Base-by-base conservation (phyloP, 2,113 vertebrate species). In the Brachyhypopomus occidentalis region DNA sequence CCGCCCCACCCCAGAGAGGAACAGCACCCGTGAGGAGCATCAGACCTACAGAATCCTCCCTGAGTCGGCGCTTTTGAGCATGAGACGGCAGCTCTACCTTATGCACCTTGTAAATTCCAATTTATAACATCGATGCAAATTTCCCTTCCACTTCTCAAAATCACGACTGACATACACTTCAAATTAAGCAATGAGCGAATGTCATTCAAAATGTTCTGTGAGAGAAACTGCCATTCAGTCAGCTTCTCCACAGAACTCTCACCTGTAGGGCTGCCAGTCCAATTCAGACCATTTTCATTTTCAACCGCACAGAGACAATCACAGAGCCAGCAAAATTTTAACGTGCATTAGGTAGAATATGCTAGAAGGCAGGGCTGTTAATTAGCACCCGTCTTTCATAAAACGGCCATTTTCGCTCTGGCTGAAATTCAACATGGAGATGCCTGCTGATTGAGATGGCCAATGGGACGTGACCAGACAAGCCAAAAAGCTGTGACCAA, bases 261-360 rank as follows among this genome's bases (percentile, higher is more conserved):
- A 56, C 38, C 58, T 75, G 27, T 22, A 71, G 63, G n/a, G 75
- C 63, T 81, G 88, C 72, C 27, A 27, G 38, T 79, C 80, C 84
- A 86, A 89, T 89, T 85, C 86, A 87, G 79, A 48, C 85, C 84
- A 86, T 74, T 85, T 52, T 88, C 86, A 85, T 88, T 90, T 88
- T 88, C 87, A 82, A 80, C 70, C 80, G 71, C 81, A 77, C 86
- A 84, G 78, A 87, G 72, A 82, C 89, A 90, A 90, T 90, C 86
- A 86, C 82, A 74, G 67, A 86, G 63, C 83, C 77, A 79, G 78
- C 82, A 73, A 83, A 82, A 88, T 87, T 87, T 88, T 90, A 90
- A 91, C 86, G 84, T 88, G 72, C 85, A 66, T 89, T 90, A 84
- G 79, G 85, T 75, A 76, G 77, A 88, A 89, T 79, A 80, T 84